phyloP scores from a whole-genome alignment of 2,797 vertebrate species.

The Lagodon rhomboides region DNA sequence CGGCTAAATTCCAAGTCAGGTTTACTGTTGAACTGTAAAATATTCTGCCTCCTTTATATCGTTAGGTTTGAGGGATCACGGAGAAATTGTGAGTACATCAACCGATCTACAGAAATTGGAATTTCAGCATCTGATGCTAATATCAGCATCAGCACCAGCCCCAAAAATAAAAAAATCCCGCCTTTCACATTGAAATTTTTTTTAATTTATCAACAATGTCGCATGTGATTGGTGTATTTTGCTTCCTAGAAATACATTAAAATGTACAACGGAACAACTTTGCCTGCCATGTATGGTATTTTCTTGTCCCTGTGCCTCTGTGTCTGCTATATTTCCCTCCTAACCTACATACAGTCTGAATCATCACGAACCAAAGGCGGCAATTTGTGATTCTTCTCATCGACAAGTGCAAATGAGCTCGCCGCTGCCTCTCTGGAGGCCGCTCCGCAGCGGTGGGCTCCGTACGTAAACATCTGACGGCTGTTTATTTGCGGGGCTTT shows the following conservation, averaged over 20 bases:
- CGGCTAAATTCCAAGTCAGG: too few relatives aligned
- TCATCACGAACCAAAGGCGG: slow-evolving; percentile 39
- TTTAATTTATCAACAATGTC: too few relatives aligned
- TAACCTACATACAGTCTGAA: slow-evolving; percentile 26
- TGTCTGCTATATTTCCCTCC: slow-evolving; percentile 16
- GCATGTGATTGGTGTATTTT: neutral
- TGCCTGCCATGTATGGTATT: neutral
- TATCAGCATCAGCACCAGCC: too few relatives aligned
- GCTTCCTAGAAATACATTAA: neutral
- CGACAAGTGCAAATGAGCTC: slow-evolving; percentile 63
- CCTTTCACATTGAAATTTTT: too few relatives aligned
- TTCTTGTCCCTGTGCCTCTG: neutral
- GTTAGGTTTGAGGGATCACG: too few relatives aligned
- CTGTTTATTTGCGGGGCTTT: slow-evolving; percentile 78
- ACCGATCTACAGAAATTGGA: too few relatives aligned
- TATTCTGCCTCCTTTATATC: too few relatives aligned
- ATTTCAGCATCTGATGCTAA: too few relatives aligned
- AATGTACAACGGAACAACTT: neutral
- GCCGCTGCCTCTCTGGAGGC: slow-evolving; percentile 51
- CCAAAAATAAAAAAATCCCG: too few relatives aligned
- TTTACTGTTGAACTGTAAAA: too few relatives aligned
- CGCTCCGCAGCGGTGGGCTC: slow-evolving; percentile 40
- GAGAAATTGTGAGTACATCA: too few relatives aligned
- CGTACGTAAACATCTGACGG: slow-evolving; percentile 79
- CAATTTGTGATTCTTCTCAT: slow-evolving; percentile 58